These are phyloP conservation scores for Drosophila atripex DNA, from an alignment of 2,888 invertebrate genomes.

Conservation along the genomic window DNA sequence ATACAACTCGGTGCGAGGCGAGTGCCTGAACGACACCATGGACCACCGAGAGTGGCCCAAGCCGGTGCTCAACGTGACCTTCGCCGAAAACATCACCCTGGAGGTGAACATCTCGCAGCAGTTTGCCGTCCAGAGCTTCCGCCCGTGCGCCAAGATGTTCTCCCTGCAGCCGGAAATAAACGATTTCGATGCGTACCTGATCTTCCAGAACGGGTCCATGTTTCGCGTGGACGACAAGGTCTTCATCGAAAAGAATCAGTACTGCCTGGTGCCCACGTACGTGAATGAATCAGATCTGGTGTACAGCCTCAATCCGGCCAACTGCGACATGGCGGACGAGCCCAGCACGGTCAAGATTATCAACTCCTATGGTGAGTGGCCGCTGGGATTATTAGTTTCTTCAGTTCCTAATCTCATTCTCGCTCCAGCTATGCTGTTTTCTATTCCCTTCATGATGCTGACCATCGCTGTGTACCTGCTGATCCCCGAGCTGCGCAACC, in stretches of 20 bases:
- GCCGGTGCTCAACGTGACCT: constrained; percentile 72
- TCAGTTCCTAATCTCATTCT: background rate
- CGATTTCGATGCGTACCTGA: constrained; percentile 62
- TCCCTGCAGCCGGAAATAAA: constrained; percentile 59
- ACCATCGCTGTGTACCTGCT: constrained; percentile 90
- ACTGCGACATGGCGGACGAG: constrained; percentile 69
- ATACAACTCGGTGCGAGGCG: constrained; percentile 36
- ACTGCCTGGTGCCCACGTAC: constrained; percentile 73
- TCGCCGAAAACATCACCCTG: constrained; percentile 44
- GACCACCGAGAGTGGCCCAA: constrained; percentile 66
- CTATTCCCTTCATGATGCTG: constrained; percentile 89
- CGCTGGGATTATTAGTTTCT: background rate
- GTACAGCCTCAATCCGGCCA: constrained; percentile 77
- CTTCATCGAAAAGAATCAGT: constrained; percentile 73
- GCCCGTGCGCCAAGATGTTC: constrained; percentile 68
- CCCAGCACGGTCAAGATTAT: constrained; percentile 71
- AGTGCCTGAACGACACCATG: constrained; percentile 46
- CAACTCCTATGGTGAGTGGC: constrained; percentile 76
- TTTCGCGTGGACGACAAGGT: constrained; percentile 64
- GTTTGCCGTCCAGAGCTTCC: constrained; percentile 71
- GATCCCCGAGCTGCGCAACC: constrained; percentile 89
- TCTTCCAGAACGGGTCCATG: constrained; percentile 80
- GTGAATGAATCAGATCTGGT: constrained; percentile 60
- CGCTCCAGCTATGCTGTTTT: constrained; percentile 87
- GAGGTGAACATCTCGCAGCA: constrained; percentile 60